Base-by-base conservation (phyloP, 2,888 invertebrate genomes). In the Spicauda simplicius region DNA sequence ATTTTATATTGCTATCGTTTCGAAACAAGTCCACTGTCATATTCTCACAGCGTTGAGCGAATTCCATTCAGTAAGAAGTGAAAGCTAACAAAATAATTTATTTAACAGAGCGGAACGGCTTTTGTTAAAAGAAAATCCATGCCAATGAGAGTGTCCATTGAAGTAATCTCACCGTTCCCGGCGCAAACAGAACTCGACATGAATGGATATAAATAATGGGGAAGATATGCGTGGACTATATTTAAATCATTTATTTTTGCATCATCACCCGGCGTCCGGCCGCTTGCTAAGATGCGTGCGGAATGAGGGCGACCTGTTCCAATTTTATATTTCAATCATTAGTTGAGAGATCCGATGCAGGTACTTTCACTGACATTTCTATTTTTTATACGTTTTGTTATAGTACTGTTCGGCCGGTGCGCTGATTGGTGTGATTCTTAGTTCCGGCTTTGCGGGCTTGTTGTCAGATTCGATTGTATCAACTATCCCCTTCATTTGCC, bases 241-340 rank as follows among this genome's bases (percentile, higher is more conserved):
- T 83, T 85, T 84, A 83, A 81, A 82, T 81, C 69, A 80, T 84
- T 85, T 87, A 90, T 88, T 88, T 89, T 88, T 66, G 83, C 81
- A 77, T 76, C 75, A 52, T 77, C 80, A 76, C 78, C 75, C 72
- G 74, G 69, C 80, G 82, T 79, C 83, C 80, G 84, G 80, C 82
- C 86, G 82, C 84, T 83, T 78, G 82, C 83, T 77, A 84, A 84
- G 86, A 77, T 82, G 76, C 82, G 78, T 74, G 70, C 60, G 85
- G 86, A 92, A 91, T 91, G 91, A 85, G 91, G 91, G 86, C 91
- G 84, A 69, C 72, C 74, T 79, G 88, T 87, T 89, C 90, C 90
- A 90, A 87, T 91, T 91, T 90, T 89, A 88, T 88, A 89, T 87
- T 88, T 85, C 85, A 82, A 88, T 86, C 87, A 45, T 59, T 84